Percentiles rank a stretch among this genome's conserved stretches.
These are phyloP conservation scores for Tigriopus japonicus DNA, from an alignment of 1,140 invertebrate genomes.

Conservation along the genomic window DNA sequence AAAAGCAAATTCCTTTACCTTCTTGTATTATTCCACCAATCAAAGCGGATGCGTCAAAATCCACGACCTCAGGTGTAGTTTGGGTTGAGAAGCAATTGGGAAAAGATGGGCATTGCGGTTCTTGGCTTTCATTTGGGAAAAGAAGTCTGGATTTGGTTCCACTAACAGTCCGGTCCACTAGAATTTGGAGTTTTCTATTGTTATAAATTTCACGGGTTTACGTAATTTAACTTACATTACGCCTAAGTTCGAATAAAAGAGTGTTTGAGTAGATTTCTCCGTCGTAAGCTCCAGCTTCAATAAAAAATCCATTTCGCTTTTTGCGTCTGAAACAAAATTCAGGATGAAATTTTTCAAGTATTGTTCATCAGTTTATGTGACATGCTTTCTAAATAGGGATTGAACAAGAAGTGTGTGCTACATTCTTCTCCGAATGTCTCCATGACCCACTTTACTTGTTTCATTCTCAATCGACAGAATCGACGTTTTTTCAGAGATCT, in stretches of 20 bases:
- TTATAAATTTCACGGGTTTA: background rate
- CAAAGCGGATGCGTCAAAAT: conserved; percentile 5
- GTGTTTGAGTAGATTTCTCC: background rate
- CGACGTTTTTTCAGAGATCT: too few relatives aligned
- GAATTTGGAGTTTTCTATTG: background rate
- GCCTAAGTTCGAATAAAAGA: background rate
- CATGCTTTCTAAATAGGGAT: background rate
- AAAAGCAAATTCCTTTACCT: conserved; percentile 2
- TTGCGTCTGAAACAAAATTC: background rate
- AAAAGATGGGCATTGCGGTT: background rate
- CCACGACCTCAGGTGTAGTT: background rate
- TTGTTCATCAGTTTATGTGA: background rate
- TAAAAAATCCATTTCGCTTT: background rate
- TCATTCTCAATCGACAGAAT: too few relatives aligned
- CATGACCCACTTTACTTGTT: too few relatives aligned
- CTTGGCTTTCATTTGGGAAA: background rate
- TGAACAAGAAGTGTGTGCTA: too few relatives aligned
- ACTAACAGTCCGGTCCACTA: conserved; percentile 12
- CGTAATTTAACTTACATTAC: background rate
- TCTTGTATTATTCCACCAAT: conserved; percentile 1
- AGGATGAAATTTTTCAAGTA: background rate
- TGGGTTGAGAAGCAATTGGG: conserved; percentile 4
- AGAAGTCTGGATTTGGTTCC: conserved; percentile 7
- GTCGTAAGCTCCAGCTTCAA: conserved; percentile 1
- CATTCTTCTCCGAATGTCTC: too few relatives aligned